Conservation (phyloP, 2,888 invertebrate species). For the Monopis laevigella region DNA sequence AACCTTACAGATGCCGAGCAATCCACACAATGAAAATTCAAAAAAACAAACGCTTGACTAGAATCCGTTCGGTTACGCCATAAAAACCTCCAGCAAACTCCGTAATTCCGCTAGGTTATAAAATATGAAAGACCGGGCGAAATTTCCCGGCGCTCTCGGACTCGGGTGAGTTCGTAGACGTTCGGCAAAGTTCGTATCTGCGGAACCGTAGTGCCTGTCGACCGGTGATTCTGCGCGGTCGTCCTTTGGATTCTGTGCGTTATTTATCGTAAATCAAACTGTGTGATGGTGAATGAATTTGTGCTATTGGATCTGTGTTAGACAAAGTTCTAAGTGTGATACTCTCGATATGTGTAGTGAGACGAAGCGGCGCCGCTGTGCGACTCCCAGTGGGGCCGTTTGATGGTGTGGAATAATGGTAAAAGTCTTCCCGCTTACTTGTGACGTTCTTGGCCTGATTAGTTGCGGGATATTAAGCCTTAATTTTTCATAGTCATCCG, state of each 20-base stretch:
- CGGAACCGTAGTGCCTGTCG: background rate
- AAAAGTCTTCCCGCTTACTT: conserved; percentile 22
- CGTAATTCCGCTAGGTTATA: conserved; percentile 59
- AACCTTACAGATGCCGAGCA: conserved; percentile 18
- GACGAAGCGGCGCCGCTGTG: conserved; percentile 29
- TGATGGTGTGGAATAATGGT: conserved; percentile 58
- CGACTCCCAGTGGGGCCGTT: conserved; percentile 27
- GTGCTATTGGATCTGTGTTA: conserved; percentile 29
- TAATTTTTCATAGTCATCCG: conserved; percentile 22
- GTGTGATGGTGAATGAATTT: conserved; percentile 42
- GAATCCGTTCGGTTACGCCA: conserved; percentile 44
- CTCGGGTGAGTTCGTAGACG: conserved; percentile 29
- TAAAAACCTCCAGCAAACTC: conserved; percentile 62
- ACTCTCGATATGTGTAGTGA: conserved; percentile 43
- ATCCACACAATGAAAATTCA: conserved; percentile 51
- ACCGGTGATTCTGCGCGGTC: conserved; percentile 20
- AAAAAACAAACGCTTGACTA: conserved; percentile 49
- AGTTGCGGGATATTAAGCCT: conserved; percentile 25
- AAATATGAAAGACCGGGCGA: conserved; percentile 64
- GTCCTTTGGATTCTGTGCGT: background rate
- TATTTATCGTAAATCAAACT: conserved; percentile 22
- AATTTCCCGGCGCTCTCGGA: conserved; percentile 39
- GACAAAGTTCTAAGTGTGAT: conserved; percentile 20
- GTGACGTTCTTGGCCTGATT: conserved; percentile 30
- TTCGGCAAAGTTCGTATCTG: conserved; percentile 37